These are phyloP conservation scores for Sicus ferrugineus DNA, from an alignment of 2,888 invertebrate species.

Conservation along the genomic window DNA sequence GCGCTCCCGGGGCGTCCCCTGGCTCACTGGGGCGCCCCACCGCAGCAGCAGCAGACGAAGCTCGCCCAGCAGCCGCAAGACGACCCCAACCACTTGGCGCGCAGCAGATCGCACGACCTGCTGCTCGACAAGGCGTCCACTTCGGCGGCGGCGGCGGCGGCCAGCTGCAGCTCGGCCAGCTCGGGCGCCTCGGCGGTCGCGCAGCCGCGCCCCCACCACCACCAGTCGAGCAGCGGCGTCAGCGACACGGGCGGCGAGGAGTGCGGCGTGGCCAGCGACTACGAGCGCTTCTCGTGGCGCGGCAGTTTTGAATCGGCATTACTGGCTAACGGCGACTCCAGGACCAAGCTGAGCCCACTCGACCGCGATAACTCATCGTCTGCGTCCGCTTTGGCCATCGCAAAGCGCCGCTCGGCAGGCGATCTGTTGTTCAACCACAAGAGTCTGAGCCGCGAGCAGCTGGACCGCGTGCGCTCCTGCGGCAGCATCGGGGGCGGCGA, in stretches of 20 bases:
- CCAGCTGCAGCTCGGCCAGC: constrained; percentile 34
- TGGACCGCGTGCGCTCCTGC: constrained; percentile 79
- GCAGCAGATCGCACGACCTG: constrained; percentile 85
- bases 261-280: constrained; percentile 80
- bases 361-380: constrained; percentile 73
- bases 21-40: not conserved
- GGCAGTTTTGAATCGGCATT: constrained; percentile 93
- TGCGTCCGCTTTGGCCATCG: constrained; percentile 72
- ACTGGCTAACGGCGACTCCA: constrained; percentile 81
- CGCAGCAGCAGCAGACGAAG: constrained; percentile 34
- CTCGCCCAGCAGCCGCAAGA: constrained; percentile 42
- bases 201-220: constrained; percentile 62
- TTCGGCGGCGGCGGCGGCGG: constrained; percentile 37
- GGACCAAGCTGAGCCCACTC: constrained; percentile 76
- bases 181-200: constrained; percentile 31
- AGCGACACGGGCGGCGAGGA: constrained; percentile 69
- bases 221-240: constrained; percentile 66
- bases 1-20: constrained; percentile 2
- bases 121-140: constrained; percentile 68
- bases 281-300: constrained; percentile 90
- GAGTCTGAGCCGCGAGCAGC: constrained; percentile 78
- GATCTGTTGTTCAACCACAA: constrained; percentile 82
- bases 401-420: constrained; percentile 83
- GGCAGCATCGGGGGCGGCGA: constrained; percentile 80
- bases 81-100: constrained; percentile 66